These are phyloP conservation scores for Malurus leucopterus DNA, from an alignment of 2,797 vertebrate species.

Conservation along the genomic window DNA sequence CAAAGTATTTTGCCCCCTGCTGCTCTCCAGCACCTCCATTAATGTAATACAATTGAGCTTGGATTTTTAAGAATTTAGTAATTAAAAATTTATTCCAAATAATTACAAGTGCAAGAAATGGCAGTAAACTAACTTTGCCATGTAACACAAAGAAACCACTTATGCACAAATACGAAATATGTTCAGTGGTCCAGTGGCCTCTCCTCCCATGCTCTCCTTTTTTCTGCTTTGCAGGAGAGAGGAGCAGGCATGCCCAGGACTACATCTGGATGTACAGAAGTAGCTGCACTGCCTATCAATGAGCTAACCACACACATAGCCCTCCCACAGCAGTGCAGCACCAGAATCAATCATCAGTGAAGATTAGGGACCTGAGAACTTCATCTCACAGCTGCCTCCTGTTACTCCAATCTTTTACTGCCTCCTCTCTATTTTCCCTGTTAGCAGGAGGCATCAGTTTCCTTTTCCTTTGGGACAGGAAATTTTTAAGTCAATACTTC, in stretches of 20 bases:
- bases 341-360: not conserved
- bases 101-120: not conserved
- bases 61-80: not conserved
- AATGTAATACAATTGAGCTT: not conserved
- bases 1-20: constrained; percentile 10
- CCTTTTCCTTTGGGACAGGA: not conserved
- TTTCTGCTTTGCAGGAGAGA: not conserved
- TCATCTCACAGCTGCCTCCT: rapidly evolving
- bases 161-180: not conserved
- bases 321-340: not conserved
- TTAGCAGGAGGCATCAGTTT: not conserved
- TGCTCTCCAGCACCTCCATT: not conserved
- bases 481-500: not conserved
- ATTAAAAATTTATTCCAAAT: not conserved
- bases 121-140: not conserved
- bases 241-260: rapidly evolving
- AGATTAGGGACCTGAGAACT: not conserved
- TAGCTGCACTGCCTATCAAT: rapidly evolving
- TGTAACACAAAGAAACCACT: not conserved
- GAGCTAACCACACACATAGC: not conserved
- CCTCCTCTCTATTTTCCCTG: not conserved
- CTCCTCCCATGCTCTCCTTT: not conserved
- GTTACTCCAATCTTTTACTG: not conserved
- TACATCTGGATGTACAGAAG: not conserved
- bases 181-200: not conserved